These are phyloP conservation scores for Tinea pellionella DNA, from an alignment of 2,888 invertebrate genomes.

Conservation along the genomic window DNA sequence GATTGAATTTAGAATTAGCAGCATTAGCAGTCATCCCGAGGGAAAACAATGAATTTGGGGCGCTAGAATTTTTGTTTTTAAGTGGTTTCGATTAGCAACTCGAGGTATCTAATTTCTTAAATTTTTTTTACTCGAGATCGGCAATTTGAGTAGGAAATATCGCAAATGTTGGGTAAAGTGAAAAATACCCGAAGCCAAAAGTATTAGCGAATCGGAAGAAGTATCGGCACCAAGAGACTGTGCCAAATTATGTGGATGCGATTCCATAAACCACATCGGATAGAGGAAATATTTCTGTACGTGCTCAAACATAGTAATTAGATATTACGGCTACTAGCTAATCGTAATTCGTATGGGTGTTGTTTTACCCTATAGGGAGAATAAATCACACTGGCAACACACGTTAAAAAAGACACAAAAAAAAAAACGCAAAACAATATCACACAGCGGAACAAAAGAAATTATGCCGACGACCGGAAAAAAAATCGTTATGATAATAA, in stretches of 20 bases:
- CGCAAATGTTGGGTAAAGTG: not conserved
- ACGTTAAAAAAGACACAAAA: constrained; percentile 47
- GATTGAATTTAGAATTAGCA: constrained; percentile 64
- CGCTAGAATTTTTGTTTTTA: constrained; percentile 8
- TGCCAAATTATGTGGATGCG: constrained; percentile 64
- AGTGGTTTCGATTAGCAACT: not conserved
- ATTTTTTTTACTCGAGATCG: not conserved
- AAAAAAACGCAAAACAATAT: constrained; percentile 53
- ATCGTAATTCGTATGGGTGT: constrained; percentile 67
- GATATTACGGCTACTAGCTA: constrained; percentile 63
- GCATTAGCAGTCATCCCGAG: constrained; percentile 50
- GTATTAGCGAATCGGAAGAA: constrained; percentile 25
- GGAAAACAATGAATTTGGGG: constrained; percentile 24
- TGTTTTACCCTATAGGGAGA: constrained; percentile 65
- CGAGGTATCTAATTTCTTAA: not conserved
- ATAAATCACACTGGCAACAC: constrained; percentile 56
- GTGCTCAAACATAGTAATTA: constrained; percentile 68
- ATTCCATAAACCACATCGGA: constrained; percentile 67
- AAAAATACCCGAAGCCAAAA: not conserved
- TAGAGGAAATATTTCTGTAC: constrained; percentile 58
- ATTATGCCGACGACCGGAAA: constrained; percentile 59
- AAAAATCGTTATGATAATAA: constrained; percentile 67
- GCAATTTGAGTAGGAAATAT: not conserved
- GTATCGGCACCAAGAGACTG: constrained; percentile 55
- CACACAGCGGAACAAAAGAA: constrained; percentile 63